Evolutionary conservation across 2,797 vertebrate species (phyloP), one percentile per base, ranked within the genome.

Genomic region (Sus cebifrons): DNA sequence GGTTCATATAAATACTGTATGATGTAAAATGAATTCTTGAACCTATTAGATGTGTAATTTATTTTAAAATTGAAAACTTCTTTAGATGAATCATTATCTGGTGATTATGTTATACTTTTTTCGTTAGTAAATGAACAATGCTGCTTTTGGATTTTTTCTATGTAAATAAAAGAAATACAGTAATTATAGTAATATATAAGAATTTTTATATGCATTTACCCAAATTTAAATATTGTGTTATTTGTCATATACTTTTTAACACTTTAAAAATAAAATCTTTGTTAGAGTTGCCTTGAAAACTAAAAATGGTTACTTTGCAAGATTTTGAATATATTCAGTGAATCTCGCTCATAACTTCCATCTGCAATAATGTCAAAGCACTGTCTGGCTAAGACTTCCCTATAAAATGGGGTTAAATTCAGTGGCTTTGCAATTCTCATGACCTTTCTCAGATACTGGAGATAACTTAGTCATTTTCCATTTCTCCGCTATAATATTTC

Each of bases 391-490:
- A 90, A 89, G 17, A 3, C 27, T 82, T 89, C 52, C 25, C 67
- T 27, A 29, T 62, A 79, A 92, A 16, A 74, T 60, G 29, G 49
- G 58, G 75, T 93, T 94, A 94, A 88, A 91, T 89, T 93, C 67
- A 92, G 32, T 96, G 95, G 70, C 74, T 94, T 32, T 89, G 62
- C 29, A 70, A 85, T 94, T 96, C 88, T 91, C 71, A 27, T 97
- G 97, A 97, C 96, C 96, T 98, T 97, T 97, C 73, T 90, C 62
- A 97, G 87, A 91, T 96, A 89, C 74, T 95, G 79, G 75, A 95
- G 91, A 95, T 96, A 96, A 97, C 78, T 96, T 96, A 96, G 92
- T 95, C 90, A 96, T 96, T 97, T 98, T 97, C 94, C 68, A 91
- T 96, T 97, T 96, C 82, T 91, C 60, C 85, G 83, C 78, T 94